Evolutionary conservation across 2,113 vertebrate genomes (phyloP).

Genomic region (Chitala chitala): DNA sequence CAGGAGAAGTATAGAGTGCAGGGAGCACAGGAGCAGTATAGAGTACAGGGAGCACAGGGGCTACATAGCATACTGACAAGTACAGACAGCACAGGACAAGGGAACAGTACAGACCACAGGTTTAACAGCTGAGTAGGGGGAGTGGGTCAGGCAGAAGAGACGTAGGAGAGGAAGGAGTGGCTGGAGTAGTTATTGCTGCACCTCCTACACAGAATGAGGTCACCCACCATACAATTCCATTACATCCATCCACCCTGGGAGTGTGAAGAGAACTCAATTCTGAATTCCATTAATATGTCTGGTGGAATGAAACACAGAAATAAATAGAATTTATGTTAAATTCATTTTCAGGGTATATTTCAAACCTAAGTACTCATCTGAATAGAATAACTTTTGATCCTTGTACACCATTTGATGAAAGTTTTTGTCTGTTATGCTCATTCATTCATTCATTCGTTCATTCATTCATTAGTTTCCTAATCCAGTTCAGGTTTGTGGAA

Average conservation of each 20-base stretch:
- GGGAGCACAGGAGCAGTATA: no score
- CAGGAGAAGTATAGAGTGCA: not conserved
- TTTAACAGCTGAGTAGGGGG: not conserved
- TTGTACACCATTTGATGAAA: not conserved
- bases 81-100: constrained; percentile 22
- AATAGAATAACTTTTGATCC: not conserved
- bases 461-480: no score
- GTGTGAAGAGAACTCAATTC: not conserved
- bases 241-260: not conserved
- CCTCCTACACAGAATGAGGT: not conserved
- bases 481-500: no score
- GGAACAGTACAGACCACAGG: constrained; percentile 17
- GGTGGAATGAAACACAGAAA: not conserved
- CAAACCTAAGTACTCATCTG: not conserved
- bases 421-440: no score
- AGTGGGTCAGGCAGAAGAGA: not conserved
- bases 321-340: not conserved
- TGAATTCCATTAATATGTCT: not conserved
- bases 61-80: not conserved
- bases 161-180: not conserved
- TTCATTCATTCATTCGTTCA: no score
- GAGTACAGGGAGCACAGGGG: not conserved
- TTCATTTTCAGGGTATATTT: not conserved
- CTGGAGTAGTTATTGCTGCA: no score
- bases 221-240: not conserved